These are phyloP conservation scores for Hycleus phaleratus DNA, from an alignment of 1,140 invertebrate species.

Conservation along the genomic window DNA sequence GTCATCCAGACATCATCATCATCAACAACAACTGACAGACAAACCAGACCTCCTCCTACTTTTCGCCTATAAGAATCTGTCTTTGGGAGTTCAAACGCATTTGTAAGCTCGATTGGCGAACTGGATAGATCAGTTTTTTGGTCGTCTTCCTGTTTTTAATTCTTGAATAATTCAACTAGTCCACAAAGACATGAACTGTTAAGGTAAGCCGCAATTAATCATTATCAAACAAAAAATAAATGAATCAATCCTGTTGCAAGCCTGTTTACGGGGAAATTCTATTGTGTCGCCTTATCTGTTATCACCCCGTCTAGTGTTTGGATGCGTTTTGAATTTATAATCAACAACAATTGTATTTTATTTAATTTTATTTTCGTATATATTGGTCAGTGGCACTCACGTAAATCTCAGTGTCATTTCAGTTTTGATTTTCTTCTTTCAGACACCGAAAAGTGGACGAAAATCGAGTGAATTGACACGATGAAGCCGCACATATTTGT, in stretches of 20 bases:
- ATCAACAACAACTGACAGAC: neutral
- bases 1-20: no score
- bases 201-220: no score
- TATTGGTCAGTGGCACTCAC: slow-evolving; percentile 36
- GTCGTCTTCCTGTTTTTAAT: no score
- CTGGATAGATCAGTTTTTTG: no score
- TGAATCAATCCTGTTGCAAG: no score
- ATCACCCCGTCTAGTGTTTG: no score
- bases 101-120: slow-evolving; percentile 12
- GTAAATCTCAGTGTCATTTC: slow-evolving; percentile 17
- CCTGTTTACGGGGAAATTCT: neutral
- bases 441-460: neutral
- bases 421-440: neutral
- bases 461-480: neutral
- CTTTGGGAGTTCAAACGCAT: slow-evolving; percentile 14
- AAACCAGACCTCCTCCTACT: slow-evolving; percentile 4
- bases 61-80: slow-evolving; percentile 19
- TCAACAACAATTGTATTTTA: neutral
- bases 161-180: no score
- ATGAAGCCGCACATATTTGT: slow-evolving; percentile 19
- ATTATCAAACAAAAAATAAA: no score
- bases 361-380: slow-evolving; percentile 13
- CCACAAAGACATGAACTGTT: no score
- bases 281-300: no score
- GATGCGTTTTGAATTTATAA: no score